These are phyloP conservation scores for mouse (Mus musculus) DNA, from an alignment of 2,113 vertebrate genomes.

Conservation along the genomic window GRCm39 chr10:127252001-127252500, in stretches of 20 bases:
- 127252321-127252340: not conserved
- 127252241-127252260: not conserved
- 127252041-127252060: not conserved
- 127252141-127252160: not conserved
- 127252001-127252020: not conserved
- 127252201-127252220: not conserved
- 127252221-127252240: not conserved
- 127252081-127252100: not conserved
- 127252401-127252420: not conserved
- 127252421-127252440: not conserved
- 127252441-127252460: not conserved
- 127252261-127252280: not conserved
- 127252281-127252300: not conserved
- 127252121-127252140: not conserved
- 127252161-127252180: not conserved
- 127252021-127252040: slow-evolving; percentile 16
- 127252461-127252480: not conserved
- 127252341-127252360: not conserved
- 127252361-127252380: not conserved
- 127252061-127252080: not conserved
- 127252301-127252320: not conserved
- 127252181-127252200: not conserved
- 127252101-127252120: not conserved
- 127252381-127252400: not conserved
- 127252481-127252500: not conserved